Evolutionary conservation across 2,888 invertebrate species (phyloP).

Genomic region (Cephus pulcher): DNA sequence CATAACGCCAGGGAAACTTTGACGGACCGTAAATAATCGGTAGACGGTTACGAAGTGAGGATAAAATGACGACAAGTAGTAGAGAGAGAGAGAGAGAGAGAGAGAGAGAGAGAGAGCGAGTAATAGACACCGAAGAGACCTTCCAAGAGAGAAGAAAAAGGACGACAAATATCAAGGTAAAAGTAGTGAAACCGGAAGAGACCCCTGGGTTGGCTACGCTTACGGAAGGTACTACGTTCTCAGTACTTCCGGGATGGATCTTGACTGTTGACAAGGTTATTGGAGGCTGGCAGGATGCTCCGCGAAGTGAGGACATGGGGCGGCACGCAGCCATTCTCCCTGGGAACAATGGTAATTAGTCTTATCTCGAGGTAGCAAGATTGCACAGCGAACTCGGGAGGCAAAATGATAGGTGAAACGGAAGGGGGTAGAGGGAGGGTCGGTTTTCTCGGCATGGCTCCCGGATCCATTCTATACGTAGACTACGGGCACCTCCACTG

Average conservation of each 20-base stretch:
- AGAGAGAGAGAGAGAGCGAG: too few relatives aligned
- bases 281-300: conserved; percentile 29
- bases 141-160: too few relatives aligned
- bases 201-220: neutral
- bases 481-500: conserved; percentile 17
- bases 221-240: too few relatives aligned
- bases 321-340: conserved; percentile 42
- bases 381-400: conserved; percentile 30
- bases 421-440: conserved; percentile 27
- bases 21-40: conserved; percentile 1
- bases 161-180: neutral
- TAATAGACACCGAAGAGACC: too few relatives aligned
- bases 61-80: too few relatives aligned
- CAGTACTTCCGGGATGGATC: conserved; percentile 22
- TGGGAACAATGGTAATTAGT: conserved; percentile 56
- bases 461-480: conserved; percentile 1
- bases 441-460: conserved; percentile 39
- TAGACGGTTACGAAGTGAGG: too few relatives aligned
- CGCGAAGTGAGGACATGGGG: conserved; percentile 29
- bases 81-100: too few relatives aligned
- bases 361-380: conserved; percentile 52
- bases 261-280: conserved; percentile 45
- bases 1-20: conserved; percentile 38
- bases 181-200: conserved; percentile 10
- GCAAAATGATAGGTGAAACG: conserved; percentile 23